phyloP scores from a whole-genome alignment of 2,113 vertebrate species.

The Pandion haliaetus region DNA sequence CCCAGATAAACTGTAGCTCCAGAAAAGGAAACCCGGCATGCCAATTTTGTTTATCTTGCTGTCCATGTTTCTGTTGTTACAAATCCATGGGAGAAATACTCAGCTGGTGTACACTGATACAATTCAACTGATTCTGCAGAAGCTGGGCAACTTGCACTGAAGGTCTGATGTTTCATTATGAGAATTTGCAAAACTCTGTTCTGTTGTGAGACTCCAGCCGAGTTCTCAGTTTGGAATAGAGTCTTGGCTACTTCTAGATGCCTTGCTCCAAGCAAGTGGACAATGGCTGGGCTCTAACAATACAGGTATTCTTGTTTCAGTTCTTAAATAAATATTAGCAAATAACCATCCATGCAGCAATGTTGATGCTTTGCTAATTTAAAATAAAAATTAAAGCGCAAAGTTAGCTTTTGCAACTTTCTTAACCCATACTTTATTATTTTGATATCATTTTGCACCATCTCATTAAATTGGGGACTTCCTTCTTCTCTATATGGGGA shows the following conservation, averaged over 20 bases:
- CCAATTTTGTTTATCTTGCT: not conserved
- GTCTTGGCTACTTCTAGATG: not conserved
- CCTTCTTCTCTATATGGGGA: no score
- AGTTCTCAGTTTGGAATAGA: not conserved
- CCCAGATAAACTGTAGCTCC: not conserved
- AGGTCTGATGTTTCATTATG: not conserved
- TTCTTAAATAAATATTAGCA: not conserved
- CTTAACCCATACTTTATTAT: not conserved
- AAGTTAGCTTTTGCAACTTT: not conserved
- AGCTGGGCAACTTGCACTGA: not conserved
- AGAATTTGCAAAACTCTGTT: not conserved
- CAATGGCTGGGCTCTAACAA: not conserved
- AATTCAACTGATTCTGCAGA: not conserved
- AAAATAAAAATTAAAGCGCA: not conserved
- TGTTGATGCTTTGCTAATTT: not conserved
- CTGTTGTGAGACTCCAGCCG: not conserved
- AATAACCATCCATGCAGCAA: not conserved
- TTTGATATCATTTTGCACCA: not conserved
- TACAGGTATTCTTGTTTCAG: not conserved
- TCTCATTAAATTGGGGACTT: not conserved
- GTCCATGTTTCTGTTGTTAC: not conserved
- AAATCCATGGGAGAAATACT: not conserved
- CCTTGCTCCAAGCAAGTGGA: not conserved
- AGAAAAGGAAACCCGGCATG: not conserved
- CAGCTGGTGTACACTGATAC: not conserved